A percentile compares a stretch with the other conserved stretches of the same genome.
These are phyloP conservation scores for Rhea americana DNA, from an alignment of 2,113 vertebrate species.

Conservation along the genomic window DNA sequence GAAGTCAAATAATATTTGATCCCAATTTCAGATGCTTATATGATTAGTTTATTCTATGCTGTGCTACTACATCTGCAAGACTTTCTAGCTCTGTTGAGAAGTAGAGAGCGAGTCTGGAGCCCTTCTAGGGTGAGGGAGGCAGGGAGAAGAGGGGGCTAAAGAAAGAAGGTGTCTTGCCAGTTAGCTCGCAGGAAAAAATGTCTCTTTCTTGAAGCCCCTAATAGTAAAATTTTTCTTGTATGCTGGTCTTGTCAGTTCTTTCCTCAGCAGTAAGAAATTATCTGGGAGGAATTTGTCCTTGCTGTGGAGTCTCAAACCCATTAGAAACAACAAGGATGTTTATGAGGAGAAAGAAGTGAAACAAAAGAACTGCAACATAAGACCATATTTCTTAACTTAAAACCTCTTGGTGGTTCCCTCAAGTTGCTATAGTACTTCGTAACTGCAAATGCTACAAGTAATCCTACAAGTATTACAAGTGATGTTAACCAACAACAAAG, in stretches of 20 bases:
- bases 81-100: background rate
- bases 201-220: background rate
- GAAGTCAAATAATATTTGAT: background rate
- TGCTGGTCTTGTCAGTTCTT: background rate
- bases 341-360: background rate
- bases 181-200: background rate
- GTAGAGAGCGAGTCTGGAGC: background rate
- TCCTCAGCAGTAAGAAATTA: background rate
- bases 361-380: fast-evolving
- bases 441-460: background rate
- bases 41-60: background rate
- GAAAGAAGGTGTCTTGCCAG: background rate
- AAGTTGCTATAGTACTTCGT: background rate
- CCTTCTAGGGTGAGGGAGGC: background rate
- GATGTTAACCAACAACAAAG: background rate
- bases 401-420: background rate
- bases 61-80: background rate
- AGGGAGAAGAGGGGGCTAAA: background rate
- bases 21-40: background rate
- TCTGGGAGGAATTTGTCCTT: background rate
- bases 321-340: background rate
- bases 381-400: background rate
- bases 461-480: background rate
- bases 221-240: background rate
- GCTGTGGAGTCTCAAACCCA: background rate